These are phyloP conservation scores for Deilephila porcellus DNA, from an alignment of 2,888 invertebrate species.

Conservation along the genomic window DNA sequence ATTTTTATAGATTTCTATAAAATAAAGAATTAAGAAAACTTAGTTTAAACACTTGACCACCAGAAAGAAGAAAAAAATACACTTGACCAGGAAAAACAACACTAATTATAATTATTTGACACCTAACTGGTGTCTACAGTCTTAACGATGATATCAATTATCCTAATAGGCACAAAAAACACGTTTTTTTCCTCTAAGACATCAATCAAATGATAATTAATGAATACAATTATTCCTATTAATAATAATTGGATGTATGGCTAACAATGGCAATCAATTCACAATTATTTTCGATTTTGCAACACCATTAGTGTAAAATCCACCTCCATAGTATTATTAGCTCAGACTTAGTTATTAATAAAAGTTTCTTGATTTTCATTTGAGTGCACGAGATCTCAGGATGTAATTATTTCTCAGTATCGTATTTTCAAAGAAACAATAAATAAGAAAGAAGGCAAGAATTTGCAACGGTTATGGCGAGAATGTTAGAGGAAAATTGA, in stretches of 20 bases:
- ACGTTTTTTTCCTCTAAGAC: background rate
- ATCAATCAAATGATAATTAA: constrained; percentile 21
- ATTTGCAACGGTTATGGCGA: too few relatives aligned
- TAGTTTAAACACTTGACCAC: too few relatives aligned
- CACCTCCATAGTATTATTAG: background rate
- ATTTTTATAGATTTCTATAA: too few relatives aligned
- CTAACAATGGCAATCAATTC: constrained; percentile 11
- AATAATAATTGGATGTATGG: constrained; percentile 12
- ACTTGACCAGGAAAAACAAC: background rate
- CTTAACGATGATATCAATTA: background rate
- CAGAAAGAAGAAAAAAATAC: too few relatives aligned
- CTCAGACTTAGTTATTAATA: background rate
- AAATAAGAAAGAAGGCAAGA: too few relatives aligned
- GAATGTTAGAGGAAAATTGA: too few relatives aligned
- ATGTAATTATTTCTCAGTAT: background rate
- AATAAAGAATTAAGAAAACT: too few relatives aligned
- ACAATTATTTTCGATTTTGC: constrained; percentile 11
- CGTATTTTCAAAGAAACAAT: background rate
- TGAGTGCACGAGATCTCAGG: background rate
- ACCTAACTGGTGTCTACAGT: background rate
- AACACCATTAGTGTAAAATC: background rate
- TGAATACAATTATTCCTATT: constrained; percentile 3
- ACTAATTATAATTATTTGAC: background rate
- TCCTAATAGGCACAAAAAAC: constrained; percentile 6
- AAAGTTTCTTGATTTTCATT: background rate